A percentile compares a stretch with the other conserved stretches of the same genome.
Evolutionary conservation across 2,797 vertebrate genomes (phyloP).

Genomic region (Anguilla megastoma): DNA sequence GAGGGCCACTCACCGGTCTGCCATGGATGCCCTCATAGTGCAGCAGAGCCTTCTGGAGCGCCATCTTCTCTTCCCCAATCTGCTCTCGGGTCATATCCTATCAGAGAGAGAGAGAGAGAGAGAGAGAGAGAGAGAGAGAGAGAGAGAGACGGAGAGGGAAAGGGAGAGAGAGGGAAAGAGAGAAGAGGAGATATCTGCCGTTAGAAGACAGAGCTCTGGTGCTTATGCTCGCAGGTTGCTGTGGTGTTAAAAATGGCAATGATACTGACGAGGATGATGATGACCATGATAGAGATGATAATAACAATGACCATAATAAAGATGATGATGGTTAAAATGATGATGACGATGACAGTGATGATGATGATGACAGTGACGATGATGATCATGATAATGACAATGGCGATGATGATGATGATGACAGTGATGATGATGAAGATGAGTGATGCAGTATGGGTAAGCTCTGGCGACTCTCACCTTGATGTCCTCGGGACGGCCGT

Average conservation of each 20-base stretch:
- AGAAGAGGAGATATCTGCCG: no score
- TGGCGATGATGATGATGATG: neutral
- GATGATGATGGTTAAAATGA: no score
- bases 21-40: slow-evolving; percentile 94
- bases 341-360: neutral
- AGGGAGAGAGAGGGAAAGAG: no score
- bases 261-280: neutral
- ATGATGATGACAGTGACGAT: neutral
- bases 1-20: slow-evolving; percentile 80
- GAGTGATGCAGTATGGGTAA: neutral
- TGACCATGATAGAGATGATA: neutral
- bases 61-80: slow-evolving; percentile 89
- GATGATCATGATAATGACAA: neutral
- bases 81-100: slow-evolving; percentile 98
- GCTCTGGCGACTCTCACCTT: slow-evolving; percentile 72
- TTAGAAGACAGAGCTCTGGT: neutral
- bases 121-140: no score
- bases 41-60: slow-evolving; percentile 90
- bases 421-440: neutral
- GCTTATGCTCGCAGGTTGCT: neutral
- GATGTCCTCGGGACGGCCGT: slow-evolving; percentile 87
- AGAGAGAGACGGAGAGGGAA: neutral
- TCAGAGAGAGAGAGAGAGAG: neutral
- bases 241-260: neutral
- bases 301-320: neutral